Conservation (phyloP, 1,140 invertebrate genomes). For the Bradysia coprophila region DNA sequence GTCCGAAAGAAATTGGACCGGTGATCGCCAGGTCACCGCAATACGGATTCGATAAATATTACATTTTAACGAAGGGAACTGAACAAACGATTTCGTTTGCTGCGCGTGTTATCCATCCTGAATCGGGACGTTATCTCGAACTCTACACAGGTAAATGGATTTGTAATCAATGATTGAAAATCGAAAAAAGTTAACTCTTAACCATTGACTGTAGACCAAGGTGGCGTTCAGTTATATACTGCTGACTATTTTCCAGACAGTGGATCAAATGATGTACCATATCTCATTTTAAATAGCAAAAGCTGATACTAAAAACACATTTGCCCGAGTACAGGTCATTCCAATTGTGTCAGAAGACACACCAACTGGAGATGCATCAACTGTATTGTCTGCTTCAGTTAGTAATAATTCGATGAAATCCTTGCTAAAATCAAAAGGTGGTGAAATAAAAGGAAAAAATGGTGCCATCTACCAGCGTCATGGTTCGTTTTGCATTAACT, state of each 20-base stretch:
- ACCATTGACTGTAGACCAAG: too few relatives aligned
- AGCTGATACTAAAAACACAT: not conserved
- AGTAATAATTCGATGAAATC: conserved; percentile 1
- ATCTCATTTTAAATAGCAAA: not conserved
- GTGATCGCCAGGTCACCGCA: conserved; percentile 21
- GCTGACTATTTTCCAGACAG: conserved; percentile 33
- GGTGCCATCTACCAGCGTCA: conserved; percentile 46
- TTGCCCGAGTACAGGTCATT: not conserved
- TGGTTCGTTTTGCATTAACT: conserved; percentile 60
- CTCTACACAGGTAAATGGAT: conserved; percentile 33
- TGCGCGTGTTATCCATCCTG: conserved; percentile 29
- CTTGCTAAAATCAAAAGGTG: not conserved
- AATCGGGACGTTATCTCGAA: conserved; percentile 37
- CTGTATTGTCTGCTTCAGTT: too few relatives aligned
- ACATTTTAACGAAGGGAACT: conserved; percentile 26
- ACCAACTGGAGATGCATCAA: too few relatives aligned
- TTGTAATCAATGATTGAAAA: too few relatives aligned
- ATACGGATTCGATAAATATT: conserved; percentile 53
- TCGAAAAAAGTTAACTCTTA: too few relatives aligned
- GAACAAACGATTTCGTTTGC: conserved; percentile 7
- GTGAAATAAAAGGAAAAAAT: conserved; percentile 34
- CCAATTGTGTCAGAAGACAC: not conserved
- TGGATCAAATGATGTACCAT: conserved; percentile 2
- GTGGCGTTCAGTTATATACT: conserved; percentile 56
- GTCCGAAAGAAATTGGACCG: conserved; percentile 27